Percentiles rank a stretch among this genome's conserved stretches.
Conservation (phyloP, 2,113 vertebrate species). For the Archilochus colubris region DNA sequence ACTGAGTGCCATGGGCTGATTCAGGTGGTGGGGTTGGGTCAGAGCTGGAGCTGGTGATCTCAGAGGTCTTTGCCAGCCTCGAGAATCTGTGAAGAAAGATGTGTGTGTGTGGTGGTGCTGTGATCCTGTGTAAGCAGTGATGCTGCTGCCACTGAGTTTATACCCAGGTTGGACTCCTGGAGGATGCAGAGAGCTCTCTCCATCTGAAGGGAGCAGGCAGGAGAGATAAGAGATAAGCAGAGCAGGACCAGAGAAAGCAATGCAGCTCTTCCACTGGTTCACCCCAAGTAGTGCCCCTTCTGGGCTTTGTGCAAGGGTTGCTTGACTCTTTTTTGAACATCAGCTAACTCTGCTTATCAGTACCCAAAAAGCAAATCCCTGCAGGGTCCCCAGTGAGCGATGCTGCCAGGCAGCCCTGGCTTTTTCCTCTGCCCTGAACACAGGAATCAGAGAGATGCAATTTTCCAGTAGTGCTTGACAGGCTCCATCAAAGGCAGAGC, state of each 20-base stretch:
- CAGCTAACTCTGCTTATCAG: slow-evolving; percentile 45
- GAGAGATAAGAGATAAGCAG: neutral
- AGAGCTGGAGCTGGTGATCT: too few relatives aligned
- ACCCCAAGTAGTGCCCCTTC: neutral
- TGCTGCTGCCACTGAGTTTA: neutral
- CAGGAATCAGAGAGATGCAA: slow-evolving; percentile 33
- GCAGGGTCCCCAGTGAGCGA: slow-evolving; percentile 17
- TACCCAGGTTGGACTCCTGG: neutral
- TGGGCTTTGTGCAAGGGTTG: neutral
- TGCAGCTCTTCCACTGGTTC: neutral
- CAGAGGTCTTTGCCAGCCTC: too few relatives aligned
- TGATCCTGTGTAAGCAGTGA: neutral
- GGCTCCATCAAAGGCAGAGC: slow-evolving; percentile 67
- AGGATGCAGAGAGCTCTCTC: neutral
- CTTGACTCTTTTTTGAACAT: neutral
- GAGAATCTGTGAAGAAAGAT: too few relatives aligned
- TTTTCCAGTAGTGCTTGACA: slow-evolving; percentile 68
- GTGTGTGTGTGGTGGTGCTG: too few relatives aligned
- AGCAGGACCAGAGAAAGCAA: neutral
- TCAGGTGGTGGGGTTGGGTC: too few relatives aligned
- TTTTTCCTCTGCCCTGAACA: slow-evolving; percentile 7
- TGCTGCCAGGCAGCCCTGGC: slow-evolving; percentile 30
- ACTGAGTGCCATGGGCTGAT: too few relatives aligned
- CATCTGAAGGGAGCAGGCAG: neutral
- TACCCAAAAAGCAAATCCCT: slow-evolving; percentile 25